phyloP scores from a whole-genome alignment of 2,888 invertebrate genomes.

The Cephonodes hylas region DNA sequence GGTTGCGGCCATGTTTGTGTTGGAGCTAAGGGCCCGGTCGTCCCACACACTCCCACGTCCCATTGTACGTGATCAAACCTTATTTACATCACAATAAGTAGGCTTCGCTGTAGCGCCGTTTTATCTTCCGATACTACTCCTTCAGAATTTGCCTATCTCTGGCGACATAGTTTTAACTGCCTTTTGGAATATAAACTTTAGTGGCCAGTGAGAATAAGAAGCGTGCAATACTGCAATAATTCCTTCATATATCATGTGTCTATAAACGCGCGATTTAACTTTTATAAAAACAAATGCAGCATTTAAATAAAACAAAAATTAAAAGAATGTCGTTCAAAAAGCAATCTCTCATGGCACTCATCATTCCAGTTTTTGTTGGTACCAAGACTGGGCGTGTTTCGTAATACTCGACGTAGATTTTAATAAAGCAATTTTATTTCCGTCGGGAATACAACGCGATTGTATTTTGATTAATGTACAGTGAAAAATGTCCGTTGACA shows the following conservation, averaged over 20 bases:
- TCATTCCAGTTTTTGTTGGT: conserved; percentile 9
- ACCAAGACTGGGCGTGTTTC: conserved; percentile 1
- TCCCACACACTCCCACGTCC: conserved; percentile 67
- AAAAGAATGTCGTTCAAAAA: conserved; percentile 26
- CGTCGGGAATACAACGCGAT: not conserved
- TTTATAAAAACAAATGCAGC: conserved; percentile 1
- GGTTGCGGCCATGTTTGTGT: conserved; percentile 57
- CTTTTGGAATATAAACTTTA: conserved; percentile 4
- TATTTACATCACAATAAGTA: conserved; percentile 76
- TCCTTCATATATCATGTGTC: not conserved
- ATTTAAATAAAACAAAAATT: conserved; percentile 25
- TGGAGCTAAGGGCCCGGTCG: conserved; percentile 52
- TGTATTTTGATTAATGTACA: conserved; percentile 7
- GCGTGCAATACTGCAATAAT: not conserved
- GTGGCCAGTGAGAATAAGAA: not conserved
- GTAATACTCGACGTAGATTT: conserved; percentile 4
- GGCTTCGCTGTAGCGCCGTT: conserved; percentile 62
- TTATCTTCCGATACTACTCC: conserved; percentile 38
- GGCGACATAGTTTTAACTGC: conserved; percentile 14
- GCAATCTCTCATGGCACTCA: conserved; percentile 20
- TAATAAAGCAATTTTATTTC: conserved; percentile 10
- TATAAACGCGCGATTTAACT: not conserved
- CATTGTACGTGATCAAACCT: conserved; percentile 71
- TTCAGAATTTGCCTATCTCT: conserved; percentile 30
- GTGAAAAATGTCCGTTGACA: not conserved